Conservation (phyloP, 2,888 invertebrate species). For the Chironomus riparius region DNA sequence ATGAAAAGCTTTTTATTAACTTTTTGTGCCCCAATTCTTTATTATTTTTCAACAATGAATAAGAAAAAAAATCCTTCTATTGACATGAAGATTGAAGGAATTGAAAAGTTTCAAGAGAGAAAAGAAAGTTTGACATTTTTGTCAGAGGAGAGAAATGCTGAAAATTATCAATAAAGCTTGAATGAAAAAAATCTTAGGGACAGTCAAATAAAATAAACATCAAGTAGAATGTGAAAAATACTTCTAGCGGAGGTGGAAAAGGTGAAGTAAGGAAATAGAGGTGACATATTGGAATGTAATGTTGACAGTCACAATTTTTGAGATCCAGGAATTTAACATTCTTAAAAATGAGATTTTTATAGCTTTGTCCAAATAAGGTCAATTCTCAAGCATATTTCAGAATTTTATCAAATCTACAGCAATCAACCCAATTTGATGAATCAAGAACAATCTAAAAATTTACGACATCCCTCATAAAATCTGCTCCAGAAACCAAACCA, state of each 20-base stretch:
- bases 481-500: no score
- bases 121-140: background rate
- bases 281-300: background rate
- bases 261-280: background rate
- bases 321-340: background rate
- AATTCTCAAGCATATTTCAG: no score
- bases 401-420: no score
- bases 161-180: conserved; percentile 7
- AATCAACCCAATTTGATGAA: no score
- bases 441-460: no score
- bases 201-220: conserved; percentile 23
- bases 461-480: no score
- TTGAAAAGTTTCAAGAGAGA: no score
- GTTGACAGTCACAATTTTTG: background rate
- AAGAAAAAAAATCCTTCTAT: no score
- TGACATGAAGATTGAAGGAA: no score
- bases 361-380: no score
- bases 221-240: background rate
- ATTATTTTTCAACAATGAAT: no score
- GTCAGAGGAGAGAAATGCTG: background rate
- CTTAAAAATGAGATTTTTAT: no score
- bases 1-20: background rate
- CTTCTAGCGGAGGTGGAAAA: background rate
- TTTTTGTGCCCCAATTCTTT: background rate
- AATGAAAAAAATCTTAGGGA: background rate